Evolutionary conservation across 2,888 invertebrate species (phyloP).

Genomic region (Osmoderma eremita): DNA sequence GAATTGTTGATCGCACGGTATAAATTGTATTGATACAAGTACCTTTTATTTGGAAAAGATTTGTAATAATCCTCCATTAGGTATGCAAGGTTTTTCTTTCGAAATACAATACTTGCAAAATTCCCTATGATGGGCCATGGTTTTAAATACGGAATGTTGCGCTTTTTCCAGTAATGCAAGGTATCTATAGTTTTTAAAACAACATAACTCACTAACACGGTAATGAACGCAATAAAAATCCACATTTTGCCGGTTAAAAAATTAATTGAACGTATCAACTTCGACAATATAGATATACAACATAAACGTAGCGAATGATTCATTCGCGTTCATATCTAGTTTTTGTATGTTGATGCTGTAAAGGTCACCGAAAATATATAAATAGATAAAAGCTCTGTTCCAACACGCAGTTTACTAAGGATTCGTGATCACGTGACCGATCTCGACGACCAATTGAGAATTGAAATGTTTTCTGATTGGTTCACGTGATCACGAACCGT

Average conservation of each 20-base stretch:
- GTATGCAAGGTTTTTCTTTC: conserved; percentile 19
- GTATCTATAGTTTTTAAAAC: background rate
- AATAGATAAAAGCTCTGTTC: too few species aligned
- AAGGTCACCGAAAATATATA: too few species aligned
- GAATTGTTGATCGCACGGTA: too few species aligned
- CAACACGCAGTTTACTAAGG: too few species aligned
- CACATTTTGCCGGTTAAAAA: conserved; percentile 3
- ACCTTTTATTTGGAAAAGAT: conserved; percentile 26
- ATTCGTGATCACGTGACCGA: too few species aligned
- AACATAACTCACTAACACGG: background rate
- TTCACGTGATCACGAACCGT: too few species aligned
- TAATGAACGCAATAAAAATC: background rate
- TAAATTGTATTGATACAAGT: conserved; percentile 9
- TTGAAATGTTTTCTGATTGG: too few species aligned
- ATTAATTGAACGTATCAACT: background rate
- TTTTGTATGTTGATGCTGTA: too few species aligned
- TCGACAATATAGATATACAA: background rate
- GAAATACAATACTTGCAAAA: conserved; percentile 6
- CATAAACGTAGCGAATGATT: too few species aligned
- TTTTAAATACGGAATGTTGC: conserved; percentile 11
- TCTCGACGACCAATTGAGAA: too few species aligned
- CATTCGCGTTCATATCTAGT: too few species aligned
- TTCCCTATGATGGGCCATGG: conserved; percentile 13
- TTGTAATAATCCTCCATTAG: conserved; percentile 29
- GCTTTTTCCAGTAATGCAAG: conserved; percentile 24